These are phyloP conservation scores for Drosophila flavopinicola DNA, from an alignment of 2,888 invertebrate genomes.

Conservation along the genomic window DNA sequence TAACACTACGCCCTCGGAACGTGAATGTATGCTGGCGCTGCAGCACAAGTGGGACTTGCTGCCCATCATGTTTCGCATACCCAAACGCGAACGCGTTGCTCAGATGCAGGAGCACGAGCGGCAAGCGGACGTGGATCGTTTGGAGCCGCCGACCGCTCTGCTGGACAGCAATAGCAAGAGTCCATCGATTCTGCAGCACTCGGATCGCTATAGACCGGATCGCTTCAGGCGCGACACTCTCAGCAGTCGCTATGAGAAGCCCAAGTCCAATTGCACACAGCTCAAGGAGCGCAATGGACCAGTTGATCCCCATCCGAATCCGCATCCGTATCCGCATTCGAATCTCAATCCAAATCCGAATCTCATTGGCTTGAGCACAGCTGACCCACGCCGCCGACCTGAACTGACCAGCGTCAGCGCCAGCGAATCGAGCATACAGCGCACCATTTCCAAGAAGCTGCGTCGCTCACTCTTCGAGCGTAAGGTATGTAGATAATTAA, in stretches of 20 bases:
- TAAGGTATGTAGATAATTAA: conserved; percentile 62
- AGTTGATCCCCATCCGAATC: too few species aligned
- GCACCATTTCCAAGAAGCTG: conserved; percentile 79
- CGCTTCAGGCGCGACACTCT: conserved; percentile 57
- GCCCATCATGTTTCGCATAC: conserved; percentile 87
- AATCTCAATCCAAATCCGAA: too few species aligned
- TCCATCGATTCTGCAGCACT: too few species aligned
- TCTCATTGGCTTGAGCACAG: too few species aligned
- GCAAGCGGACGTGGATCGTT: conserved; percentile 92
- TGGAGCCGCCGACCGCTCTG: conserved; percentile 71
- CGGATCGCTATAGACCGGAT: conserved; percentile 64
- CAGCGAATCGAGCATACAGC: conserved; percentile 15
- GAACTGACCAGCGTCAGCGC: not conserved
- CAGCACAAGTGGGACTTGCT: conserved; percentile 79
- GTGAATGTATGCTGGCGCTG: conserved; percentile 38
- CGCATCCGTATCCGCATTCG: too few species aligned
- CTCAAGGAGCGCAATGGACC: conserved; percentile 22
- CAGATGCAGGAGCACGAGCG: conserved; percentile 98
- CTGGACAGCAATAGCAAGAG: conserved; percentile 51
- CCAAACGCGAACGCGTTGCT: conserved; percentile 96
- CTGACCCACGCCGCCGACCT: conserved; percentile 18
- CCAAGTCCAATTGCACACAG: conserved; percentile 45
- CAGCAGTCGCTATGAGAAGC: conserved; percentile 44
- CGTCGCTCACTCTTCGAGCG: conserved; percentile 83
- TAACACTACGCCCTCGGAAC: not conserved